A percentile compares a stretch with the other conserved stretches of the same genome.
These are phyloP conservation scores for Capreolus pygargus DNA, from an alignment of 2,113 vertebrate genomes.

Conservation along the genomic window DNA sequence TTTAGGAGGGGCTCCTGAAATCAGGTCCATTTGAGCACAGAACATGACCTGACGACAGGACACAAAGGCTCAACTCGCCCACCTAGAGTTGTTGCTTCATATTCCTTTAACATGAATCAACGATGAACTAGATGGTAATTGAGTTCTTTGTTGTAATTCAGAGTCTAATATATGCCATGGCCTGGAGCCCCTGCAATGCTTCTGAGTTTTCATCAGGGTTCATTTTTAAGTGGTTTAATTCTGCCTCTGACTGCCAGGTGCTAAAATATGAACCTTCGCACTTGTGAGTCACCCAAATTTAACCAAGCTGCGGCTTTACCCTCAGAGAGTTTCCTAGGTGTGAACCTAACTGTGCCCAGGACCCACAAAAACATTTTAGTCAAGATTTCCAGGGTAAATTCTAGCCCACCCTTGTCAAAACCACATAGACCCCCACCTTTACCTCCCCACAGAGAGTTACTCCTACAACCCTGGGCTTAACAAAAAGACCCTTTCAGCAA, in stretches of 20 bases:
- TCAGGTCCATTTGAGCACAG: neutral
- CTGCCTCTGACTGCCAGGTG: constrained; percentile 88
- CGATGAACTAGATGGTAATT: constrained; percentile 63
- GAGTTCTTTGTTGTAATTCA: constrained; percentile 71
- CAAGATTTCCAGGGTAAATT: constrained; percentile 88
- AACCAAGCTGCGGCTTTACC: constrained; percentile 90
- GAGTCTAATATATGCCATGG: constrained; percentile 79
- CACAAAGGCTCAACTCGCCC: neutral
- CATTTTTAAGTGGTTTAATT: constrained; percentile 88
- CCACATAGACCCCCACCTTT: constrained; percentile 73
- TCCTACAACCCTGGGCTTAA: constrained; percentile 16
- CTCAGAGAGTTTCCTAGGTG: constrained; percentile 90
- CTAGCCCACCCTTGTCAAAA: constrained; percentile 88
- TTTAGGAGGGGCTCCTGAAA: neutral
- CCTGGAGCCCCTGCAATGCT: constrained; percentile 80
- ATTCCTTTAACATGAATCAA: constrained; percentile 61
- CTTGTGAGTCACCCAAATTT: constrained; percentile 93
- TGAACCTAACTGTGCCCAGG: constrained; percentile 84
- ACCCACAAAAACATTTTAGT: constrained; percentile 88
- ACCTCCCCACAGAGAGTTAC: constrained; percentile 57
- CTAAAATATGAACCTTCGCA: constrained; percentile 98
- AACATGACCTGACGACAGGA: neutral
- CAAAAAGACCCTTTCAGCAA: constrained; percentile 40
- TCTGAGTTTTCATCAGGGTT: constrained; percentile 82
- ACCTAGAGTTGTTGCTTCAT: constrained; percentile 18